Percentiles rank a stretch among this genome's conserved stretches.
phyloP scores from a whole-genome alignment of 2,113 vertebrate species.

The Nibea coibor region DNA sequence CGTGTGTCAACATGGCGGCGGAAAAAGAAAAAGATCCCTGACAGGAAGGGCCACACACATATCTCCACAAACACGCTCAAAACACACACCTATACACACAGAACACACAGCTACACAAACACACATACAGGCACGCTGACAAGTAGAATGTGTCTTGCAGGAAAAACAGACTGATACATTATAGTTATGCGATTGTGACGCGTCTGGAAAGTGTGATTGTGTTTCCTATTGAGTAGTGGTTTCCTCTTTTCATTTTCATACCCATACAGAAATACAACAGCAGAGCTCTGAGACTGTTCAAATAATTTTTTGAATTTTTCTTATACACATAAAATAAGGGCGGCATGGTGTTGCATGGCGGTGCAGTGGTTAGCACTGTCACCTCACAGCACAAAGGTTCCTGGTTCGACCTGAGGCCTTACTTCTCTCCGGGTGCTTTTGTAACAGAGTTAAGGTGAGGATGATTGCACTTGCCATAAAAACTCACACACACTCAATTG shows the following conservation, averaged over 20 bases:
- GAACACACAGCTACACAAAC: constrained; percentile 37
- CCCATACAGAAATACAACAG: background rate
- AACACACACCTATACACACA: constrained; percentile 31
- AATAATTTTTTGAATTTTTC: background rate
- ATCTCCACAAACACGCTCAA: constrained; percentile 29
- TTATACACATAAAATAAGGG: background rate
- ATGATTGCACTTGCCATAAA: too few relatives aligned
- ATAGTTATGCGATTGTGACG: background rate
- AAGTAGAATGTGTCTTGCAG: background rate
- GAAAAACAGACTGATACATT: background rate
- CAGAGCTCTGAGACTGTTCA: background rate
- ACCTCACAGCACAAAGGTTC: too few relatives aligned
- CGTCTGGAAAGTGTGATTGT: background rate
- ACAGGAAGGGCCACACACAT: constrained; percentile 32
- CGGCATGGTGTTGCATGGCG: too few relatives aligned
- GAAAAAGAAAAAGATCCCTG: constrained; percentile 4
- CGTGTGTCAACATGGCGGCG: constrained; percentile 53
- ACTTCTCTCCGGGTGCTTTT: too few relatives aligned
- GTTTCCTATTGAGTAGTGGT: background rate
- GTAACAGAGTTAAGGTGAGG: too few relatives aligned
- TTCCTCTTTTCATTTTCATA: background rate
- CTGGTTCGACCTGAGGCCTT: too few relatives aligned
- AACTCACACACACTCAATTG: too few relatives aligned
- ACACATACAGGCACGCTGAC: background rate
- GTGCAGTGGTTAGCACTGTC: too few relatives aligned